Base-by-base conservation (phyloP, 2,797 vertebrate genomes). In the Calcarius lapponicus region DNA sequence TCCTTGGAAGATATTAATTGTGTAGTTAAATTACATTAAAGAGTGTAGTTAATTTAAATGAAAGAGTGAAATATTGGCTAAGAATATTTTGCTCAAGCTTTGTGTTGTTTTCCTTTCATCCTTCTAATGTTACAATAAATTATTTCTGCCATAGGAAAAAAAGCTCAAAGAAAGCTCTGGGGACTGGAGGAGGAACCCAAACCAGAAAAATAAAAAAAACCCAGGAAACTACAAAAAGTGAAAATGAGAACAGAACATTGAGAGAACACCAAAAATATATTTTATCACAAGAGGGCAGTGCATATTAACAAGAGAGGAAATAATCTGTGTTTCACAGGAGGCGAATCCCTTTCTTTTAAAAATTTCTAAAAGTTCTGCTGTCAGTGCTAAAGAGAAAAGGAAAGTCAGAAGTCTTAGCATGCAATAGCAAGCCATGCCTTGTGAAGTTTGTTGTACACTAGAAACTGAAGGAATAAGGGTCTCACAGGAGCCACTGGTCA, bases 281-380 rank as follows among this genome's bases (percentile, higher is more conserved):
- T 88, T 83, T 65, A 86, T 80, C 96, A 96, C 93, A 88, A 96
- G 96, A 90, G 89, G 95, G 96, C 95, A 97, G 91, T 94, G 76
- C 70, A 45, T 47, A 69, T 83, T 70, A 96, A 93, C 58, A 91
- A 92, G 72, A 88, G 28, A 80, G 40, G 40, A 86, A 85, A 67
- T 38, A 50, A 88, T 43, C 25, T 8, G 12, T 0, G 0, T 61
- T 73, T 86, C 67, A 78, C 18, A 22, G 43, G 40, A 64, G 16
- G 10, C 21, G 69, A 65, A 80, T 90, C 7, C 2, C 1, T 64
- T 78, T 61, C 15, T 82, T 60, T 17, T 16, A 65, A 69, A 88
- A 81, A 34, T n/a, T 61, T 60, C 11, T 8, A 8, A 22, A 76
- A 82, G 3, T 17, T 90, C 43, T 71, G 12, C 53, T 61, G 10